phyloP scores from a whole-genome alignment of 2,888 invertebrate genomes.

The Eumerus sabulonum region DNA sequence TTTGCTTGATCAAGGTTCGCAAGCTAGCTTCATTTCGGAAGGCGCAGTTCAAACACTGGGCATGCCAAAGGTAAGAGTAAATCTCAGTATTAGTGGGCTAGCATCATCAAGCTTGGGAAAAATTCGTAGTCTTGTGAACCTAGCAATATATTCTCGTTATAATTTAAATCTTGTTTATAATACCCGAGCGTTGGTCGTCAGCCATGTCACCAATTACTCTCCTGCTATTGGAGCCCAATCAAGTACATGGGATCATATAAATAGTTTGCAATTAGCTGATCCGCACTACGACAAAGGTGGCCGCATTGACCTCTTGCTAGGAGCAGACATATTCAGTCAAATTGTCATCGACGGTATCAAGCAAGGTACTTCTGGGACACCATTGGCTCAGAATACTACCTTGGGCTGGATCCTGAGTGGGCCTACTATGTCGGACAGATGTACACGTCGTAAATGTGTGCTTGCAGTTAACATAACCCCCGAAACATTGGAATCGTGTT shows the following conservation, averaged over 20 bases:
- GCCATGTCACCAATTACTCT: slow-evolving; percentile 5
- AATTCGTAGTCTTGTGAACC: slow-evolving; percentile 3
- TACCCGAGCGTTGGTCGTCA: not conserved
- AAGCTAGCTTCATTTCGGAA: slow-evolving; percentile 19
- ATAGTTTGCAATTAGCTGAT: slow-evolving; percentile 9
- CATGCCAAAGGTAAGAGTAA: slow-evolving; percentile 19
- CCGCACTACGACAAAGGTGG: slow-evolving; percentile 15
- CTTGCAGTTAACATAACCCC: not conserved
- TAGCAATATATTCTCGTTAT: slow-evolving; percentile 8
- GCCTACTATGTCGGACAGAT: slow-evolving; percentile 1
- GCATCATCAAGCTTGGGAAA: slow-evolving; percentile 4
- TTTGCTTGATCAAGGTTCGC: slow-evolving; percentile 9
- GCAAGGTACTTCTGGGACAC: not conserved
- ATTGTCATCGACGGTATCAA: slow-evolving; percentile 20
- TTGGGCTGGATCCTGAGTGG: slow-evolving; percentile 24
- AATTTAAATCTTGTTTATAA: not conserved
- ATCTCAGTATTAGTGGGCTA: slow-evolving; percentile 14
- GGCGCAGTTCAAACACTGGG: slow-evolving; percentile 15
- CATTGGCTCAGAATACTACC: slow-evolving; percentile 19
- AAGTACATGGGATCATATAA: slow-evolving; percentile 17
- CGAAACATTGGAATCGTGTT: slow-evolving; percentile 6
- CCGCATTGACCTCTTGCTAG: slow-evolving; percentile 10
- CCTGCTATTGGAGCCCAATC: not conserved
- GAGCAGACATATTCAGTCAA: slow-evolving; percentile 18
- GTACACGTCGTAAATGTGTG: slow-evolving; percentile 5